phyloP scores from a whole-genome alignment of 2,113 vertebrate genomes.

The Sardina pilchardus region DNA sequence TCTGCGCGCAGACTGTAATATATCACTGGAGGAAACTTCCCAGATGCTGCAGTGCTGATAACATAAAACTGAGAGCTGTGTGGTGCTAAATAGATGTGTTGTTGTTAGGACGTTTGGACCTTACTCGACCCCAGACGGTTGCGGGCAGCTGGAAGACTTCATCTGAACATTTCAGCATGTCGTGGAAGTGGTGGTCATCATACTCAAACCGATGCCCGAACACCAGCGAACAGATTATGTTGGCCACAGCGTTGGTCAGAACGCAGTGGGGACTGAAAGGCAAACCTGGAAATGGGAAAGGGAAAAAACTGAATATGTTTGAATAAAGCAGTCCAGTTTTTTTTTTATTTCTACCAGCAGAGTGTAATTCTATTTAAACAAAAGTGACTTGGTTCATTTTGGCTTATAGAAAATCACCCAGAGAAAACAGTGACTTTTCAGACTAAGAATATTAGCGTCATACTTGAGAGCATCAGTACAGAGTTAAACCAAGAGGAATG shows the following conservation, averaged over 20 bases:
- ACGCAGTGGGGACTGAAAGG: slow-evolving; percentile 73
- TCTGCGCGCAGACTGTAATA: not conserved
- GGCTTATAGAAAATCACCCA: not conserved
- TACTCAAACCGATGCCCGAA: slow-evolving; percentile 78
- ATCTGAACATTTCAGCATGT: slow-evolving; percentile 65
- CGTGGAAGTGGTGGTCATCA: slow-evolving; percentile 66
- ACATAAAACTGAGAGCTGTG: not conserved
- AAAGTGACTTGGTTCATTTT: not conserved
- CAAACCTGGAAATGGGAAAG: slow-evolving; percentile 60
- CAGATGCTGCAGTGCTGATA: not conserved
- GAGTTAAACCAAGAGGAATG: not conserved
- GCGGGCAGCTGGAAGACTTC: slow-evolving; percentile 45
- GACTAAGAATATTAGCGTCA: not conserved
- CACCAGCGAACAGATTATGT: slow-evolving; percentile 75
- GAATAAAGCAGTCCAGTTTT: not conserved
- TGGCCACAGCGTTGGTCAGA: slow-evolving; percentile 72
- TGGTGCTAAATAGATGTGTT: not conserved
- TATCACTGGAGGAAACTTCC: not conserved
- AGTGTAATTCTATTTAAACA: too few relatives aligned
- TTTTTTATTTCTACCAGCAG: too few relatives aligned
- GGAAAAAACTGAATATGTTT: not conserved
- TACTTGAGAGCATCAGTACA: too few relatives aligned
- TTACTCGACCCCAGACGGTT: slow-evolving; percentile 63
- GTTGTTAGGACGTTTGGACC: not conserved
- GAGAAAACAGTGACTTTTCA: not conserved